Evolutionary conservation across 2,797 vertebrate species (phyloP).

Genomic region (Epinephelus awoara): DNA sequence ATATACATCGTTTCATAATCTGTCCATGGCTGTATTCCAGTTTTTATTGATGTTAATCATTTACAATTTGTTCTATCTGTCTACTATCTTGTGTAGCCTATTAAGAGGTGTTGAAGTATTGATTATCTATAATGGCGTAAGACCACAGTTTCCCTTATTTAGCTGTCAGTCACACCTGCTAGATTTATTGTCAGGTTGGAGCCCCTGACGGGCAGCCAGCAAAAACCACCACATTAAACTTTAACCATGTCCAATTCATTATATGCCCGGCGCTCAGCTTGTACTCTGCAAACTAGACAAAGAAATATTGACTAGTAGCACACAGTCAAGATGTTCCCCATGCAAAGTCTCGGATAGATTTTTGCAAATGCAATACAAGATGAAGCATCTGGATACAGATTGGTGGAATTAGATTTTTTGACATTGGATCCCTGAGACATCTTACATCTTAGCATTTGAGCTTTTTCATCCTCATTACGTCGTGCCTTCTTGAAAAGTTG

Average conservation of each 20-base stretch:
- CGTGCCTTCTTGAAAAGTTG: slow-evolving; percentile 23
- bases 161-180: slow-evolving; percentile 22
- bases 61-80: not conserved
- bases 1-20: not conserved
- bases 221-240: slow-evolving; percentile 46
- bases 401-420: not conserved
- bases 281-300: not conserved
- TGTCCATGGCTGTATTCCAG: not conserved
- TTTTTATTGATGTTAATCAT: not conserved
- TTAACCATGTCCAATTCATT: slow-evolving; percentile 29
- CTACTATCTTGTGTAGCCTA: not conserved
- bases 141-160: slow-evolving; percentile 17
- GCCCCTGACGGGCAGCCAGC: not conserved
- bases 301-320: not conserved
- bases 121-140: slow-evolving; percentile 31
- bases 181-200: slow-evolving; percentile 14
- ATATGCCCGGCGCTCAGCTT: not conserved
- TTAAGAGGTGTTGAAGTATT: slow-evolving; percentile 17
- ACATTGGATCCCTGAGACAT: not conserved
- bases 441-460: slow-evolving; percentile 3
- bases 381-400: slow-evolving; percentile 1
- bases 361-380: not conserved
- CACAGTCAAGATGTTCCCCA: not conserved
- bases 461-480: slow-evolving; percentile 35
- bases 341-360: not conserved